Conservation (phyloP, 2,113 vertebrate genomes). For the Xerus inauris region DNA sequence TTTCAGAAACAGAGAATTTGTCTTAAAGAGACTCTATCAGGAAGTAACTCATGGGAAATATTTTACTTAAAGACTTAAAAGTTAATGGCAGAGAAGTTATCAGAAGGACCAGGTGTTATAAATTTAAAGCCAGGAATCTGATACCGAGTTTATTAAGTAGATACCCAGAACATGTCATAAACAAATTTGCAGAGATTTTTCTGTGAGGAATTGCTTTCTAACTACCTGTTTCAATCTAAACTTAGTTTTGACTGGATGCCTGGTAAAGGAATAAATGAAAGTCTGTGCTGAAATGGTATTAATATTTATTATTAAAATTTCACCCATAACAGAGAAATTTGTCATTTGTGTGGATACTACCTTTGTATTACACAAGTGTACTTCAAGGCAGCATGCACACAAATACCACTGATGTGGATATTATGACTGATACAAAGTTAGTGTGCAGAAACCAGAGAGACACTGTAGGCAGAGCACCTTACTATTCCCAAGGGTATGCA, state of each 20-base stretch:
- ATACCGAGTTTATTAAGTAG: constrained; percentile 29
- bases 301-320: neutral
- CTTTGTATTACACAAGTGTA: too few species aligned
- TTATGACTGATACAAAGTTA: neutral
- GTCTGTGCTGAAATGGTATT: neutral
- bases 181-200: constrained; percentile 4
- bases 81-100: constrained; percentile 47
- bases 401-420: too few species aligned
- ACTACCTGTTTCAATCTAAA: neutral
- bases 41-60: constrained; percentile 55
- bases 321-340: neutral
- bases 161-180: neutral
- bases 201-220: constrained; percentile 46
- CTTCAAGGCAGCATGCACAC: too few species aligned
- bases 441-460: neutral
- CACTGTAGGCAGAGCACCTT: neutral
- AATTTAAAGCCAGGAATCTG: constrained; percentile 44
- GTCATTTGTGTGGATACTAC: too few species aligned
- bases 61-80: constrained; percentile 53
- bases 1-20: constrained; percentile 68
- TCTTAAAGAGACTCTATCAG: constrained; percentile 49
- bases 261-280: neutral
- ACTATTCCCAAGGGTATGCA: neutral
- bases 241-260: neutral
- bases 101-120: constrained; percentile 29